Conservation (phyloP, 2,888 invertebrate genomes). For the Troides helena region DNA sequence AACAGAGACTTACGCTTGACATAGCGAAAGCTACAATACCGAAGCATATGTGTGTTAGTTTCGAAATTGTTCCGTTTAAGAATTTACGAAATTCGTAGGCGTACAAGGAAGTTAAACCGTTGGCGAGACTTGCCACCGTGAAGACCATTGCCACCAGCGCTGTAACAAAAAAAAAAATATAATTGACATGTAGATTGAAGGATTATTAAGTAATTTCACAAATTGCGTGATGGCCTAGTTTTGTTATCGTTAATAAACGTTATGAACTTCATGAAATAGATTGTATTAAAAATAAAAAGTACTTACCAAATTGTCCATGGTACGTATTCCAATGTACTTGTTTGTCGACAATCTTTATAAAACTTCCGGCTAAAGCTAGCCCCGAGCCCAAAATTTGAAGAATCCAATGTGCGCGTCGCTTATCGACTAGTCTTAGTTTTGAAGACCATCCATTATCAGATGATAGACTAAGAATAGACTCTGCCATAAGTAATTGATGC, state of each 20-base stretch:
- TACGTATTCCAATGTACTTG: conserved; percentile 46
- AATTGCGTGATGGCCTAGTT: no score
- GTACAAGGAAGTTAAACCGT: conserved; percentile 44
- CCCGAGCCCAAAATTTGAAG: conserved; percentile 59
- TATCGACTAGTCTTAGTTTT: conserved; percentile 54
- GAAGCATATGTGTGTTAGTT: conserved; percentile 44
- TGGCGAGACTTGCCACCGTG: conserved; percentile 40
- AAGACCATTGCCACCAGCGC: conserved; percentile 45
- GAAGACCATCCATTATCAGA: conserved; percentile 60
- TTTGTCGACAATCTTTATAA: conserved; percentile 54
- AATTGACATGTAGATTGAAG: not conserved
- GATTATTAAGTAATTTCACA: no score
- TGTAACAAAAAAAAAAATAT: conserved; percentile 33
- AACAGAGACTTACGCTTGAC: conserved; percentile 48
- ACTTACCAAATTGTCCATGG: conserved; percentile 57
- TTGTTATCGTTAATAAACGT: not conserved
- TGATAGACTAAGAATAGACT: conserved; percentile 58
- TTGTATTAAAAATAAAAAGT: not conserved
- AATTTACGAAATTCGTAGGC: conserved; percentile 39
- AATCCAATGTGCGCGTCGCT: conserved; percentile 58
- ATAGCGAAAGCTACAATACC: conserved; percentile 46
- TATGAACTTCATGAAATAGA: not conserved
- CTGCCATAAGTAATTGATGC: conserved; percentile 67
- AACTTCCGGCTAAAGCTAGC: conserved; percentile 57
- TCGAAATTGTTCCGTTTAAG: conserved; percentile 40